A percentile compares a stretch with the other conserved stretches of the same genome.
Evolutionary conservation across 2,888 invertebrate species (phyloP).

Genomic region (Leptinotarsa peninsularis): DNA sequence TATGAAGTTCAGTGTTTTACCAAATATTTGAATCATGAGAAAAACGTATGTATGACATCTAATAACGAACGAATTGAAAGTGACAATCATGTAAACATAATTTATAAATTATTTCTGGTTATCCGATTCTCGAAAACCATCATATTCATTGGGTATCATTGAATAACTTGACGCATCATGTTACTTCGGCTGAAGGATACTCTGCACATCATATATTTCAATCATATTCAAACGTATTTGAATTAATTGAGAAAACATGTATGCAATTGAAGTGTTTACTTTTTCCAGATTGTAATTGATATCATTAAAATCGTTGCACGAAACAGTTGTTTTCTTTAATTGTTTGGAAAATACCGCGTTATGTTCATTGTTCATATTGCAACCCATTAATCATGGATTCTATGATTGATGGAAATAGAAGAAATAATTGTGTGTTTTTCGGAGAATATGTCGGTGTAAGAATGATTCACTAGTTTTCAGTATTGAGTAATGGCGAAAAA

Average conservation of each 20-base stretch:
- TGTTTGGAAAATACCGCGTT: constrained; percentile 2
- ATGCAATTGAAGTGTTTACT: not conserved
- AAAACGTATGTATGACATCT: too few relatives aligned
- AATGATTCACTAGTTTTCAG: not conserved
- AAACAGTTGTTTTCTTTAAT: constrained; percentile 3
- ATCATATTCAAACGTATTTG: not conserved
- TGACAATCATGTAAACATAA: too few relatives aligned
- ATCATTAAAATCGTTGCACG: not conserved
- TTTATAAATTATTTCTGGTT: too few relatives aligned
- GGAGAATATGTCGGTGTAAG: not conserved
- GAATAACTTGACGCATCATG: too few relatives aligned
- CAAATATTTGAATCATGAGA: too few relatives aligned
- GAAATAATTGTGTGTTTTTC: not conserved
- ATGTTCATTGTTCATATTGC: not conserved
- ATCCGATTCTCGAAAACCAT: too few relatives aligned
- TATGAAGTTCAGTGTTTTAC: too few relatives aligned
- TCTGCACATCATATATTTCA: not conserved
- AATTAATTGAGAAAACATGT: constrained; percentile 1
- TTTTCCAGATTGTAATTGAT: not conserved
- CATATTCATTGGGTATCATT: too few relatives aligned
- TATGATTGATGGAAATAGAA: not conserved
- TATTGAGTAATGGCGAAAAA: not conserved
- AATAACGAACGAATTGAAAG: too few relatives aligned
- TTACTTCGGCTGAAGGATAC: too few relatives aligned
- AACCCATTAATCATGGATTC: not conserved